These are phyloP conservation scores for Zhuqinia jingwanae DNA, from an alignment of 2,888 invertebrate genomes.

Conservation along the genomic window DNA sequence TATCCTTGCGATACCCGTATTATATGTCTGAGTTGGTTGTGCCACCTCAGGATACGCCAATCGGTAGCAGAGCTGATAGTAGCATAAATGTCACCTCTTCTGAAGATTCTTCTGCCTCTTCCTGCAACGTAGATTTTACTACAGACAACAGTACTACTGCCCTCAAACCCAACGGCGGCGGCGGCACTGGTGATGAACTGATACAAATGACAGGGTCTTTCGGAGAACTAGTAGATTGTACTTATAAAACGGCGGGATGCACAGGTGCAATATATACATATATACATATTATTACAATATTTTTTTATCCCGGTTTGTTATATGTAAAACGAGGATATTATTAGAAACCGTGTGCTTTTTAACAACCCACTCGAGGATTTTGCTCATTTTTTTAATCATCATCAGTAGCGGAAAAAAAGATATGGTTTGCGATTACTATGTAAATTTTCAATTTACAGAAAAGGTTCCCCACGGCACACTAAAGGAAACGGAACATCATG, in stretches of 20 bases:
- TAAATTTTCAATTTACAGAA: constrained; percentile 66
- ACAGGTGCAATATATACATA: constrained; percentile 44
- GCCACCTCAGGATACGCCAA: neutral
- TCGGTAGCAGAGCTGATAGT: neutral
- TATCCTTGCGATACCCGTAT: constrained; percentile 4
- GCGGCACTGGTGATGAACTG: neutral
- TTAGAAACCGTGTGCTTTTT: neutral
- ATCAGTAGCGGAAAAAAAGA: constrained; percentile 15
- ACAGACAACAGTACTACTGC: no score
- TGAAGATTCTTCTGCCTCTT: neutral
- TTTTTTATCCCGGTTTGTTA: neutral
- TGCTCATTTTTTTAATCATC: constrained; percentile 14
- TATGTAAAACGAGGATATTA: neutral
- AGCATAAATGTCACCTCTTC: neutral
- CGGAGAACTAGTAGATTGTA: constrained; percentile 48
- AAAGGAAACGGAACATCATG: constrained; percentile 64
- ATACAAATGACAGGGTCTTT: neutral
- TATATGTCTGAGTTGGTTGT: constrained; percentile 6
- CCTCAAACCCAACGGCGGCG: neutral
- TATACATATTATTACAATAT: neutral
- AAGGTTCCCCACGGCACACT: constrained; percentile 64
- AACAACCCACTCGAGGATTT: neutral
- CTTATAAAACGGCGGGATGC: constrained; percentile 61
- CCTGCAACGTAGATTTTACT: neutral
- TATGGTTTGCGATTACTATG: constrained; percentile 15